Evolutionary conservation across 2,888 invertebrate genomes (phyloP), one percentile per base, ranked within the genome.

Genomic region (Onthophagus sagittarius): DNA sequence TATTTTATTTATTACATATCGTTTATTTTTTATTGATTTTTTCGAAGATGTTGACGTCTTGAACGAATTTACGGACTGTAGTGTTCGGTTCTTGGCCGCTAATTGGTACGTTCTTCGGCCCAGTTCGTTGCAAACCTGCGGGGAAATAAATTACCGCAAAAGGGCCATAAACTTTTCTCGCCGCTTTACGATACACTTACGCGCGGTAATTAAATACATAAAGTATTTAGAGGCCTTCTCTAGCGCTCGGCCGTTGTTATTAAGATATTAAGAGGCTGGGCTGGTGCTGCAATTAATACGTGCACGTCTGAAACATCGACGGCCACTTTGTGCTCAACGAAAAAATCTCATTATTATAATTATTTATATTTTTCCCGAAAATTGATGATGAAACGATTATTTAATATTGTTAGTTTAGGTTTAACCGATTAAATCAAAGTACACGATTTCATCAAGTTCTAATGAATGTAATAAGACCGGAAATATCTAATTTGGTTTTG

Each of bases 171-270:
- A 53, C 39, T 53, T 53, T 53, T 53, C 39, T 53, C 39, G 39
- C 39, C 39, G 39, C 39, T 23, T 67, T 67, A 31, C 67, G 67
- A 67, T 67, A 67, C 67, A 32, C 67, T 67, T 67, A 67, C 67
- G 32, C 23, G 32, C 31, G n/a, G 67, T 67, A 67, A 67, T 67
- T 67, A 67, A 67, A 32, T n/a, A 67, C 67, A 67, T 67, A 67
- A 67, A 67, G 31, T 67, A 67, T 67, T 67, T 67, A 32, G 39
- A 53, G 39, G 39, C 39, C 39, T 53, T 53, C 31, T 67, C 67
- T 67, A 23, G 67, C 67, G 23, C 67, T 23, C 67, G 23, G 67
- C 32, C 23, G 23, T 15, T 65, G 31, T 65, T 65, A 67, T 67
- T 67, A 67, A 67, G 67, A 67, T 67, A 67, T 67, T 67, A 67